These are phyloP conservation scores for Colinus virginianus DNA, from an alignment of 2,113 vertebrate species.

Conservation along the genomic window DNA sequence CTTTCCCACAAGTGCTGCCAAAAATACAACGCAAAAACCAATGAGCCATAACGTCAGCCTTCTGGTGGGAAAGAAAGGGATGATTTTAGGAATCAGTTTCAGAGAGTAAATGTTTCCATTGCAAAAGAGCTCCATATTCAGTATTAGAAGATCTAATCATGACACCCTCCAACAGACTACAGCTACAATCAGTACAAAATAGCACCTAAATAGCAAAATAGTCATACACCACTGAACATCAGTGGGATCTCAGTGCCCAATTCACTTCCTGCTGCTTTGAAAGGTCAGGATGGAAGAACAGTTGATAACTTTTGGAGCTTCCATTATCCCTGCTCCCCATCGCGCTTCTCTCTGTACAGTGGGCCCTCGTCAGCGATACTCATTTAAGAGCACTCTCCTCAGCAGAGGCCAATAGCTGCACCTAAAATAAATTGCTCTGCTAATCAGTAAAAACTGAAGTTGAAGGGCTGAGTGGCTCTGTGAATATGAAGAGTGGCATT, in stretches of 20 bases:
- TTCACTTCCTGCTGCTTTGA: constrained; percentile 38
- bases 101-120: not conserved
- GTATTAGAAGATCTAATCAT: not conserved
- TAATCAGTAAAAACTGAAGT: constrained; percentile 66
- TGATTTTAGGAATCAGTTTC: constrained; percentile 7
- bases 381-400: constrained; percentile 47
- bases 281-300: not conserved
- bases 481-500: constrained; percentile 70
- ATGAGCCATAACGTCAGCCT: constrained; percentile 31
- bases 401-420: constrained; percentile 53
- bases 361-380: constrained; percentile 26
- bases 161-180: not conserved
- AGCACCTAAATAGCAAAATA: not conserved
- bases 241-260: not conserved
- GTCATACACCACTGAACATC: not conserved
- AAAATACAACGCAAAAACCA: constrained; percentile 41
- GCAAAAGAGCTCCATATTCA: not conserved
- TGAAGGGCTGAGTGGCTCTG: constrained; percentile 68
- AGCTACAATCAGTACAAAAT: not conserved
- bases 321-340: constrained; percentile 9
- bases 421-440: constrained; percentile 70
- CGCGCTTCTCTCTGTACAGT: not conserved
- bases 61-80: constrained; percentile 16
- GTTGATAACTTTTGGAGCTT: constrained; percentile 12
- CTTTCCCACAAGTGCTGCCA: constrained; percentile 21